Base-by-base conservation (phyloP, 2,113 vertebrate species). In the Micromys minutus region DNA sequence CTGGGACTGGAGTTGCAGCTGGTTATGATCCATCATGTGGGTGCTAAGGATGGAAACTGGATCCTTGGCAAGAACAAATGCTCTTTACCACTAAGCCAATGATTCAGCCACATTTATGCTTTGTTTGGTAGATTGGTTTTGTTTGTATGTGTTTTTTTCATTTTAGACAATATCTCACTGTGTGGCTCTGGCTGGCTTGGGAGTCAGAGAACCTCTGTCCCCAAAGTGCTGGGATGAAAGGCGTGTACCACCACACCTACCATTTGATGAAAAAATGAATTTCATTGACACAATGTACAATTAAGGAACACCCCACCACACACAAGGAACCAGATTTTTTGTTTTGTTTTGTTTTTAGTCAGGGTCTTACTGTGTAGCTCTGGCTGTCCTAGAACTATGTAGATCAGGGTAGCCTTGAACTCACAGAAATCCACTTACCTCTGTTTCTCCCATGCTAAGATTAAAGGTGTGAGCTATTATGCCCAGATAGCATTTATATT, bases 241-340 rank as follows among this genome's bases (percentile, higher is more conserved):
- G 9, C 39, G 2, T 26, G 11, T 3, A 22, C 39, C 22, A 12
- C 72, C 26, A 50, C 7, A 50, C 74, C 26, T 24, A 31, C 45
- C 42, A 74, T 55, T 15, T 50, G 19, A 52, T 86, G 42, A 93
- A 83, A 13, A 65, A 76, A 83, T 42, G 57, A 88, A 24, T 10
- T 91, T 86, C 63, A 47, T 8, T 55, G 90, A n/a, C 67, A 11
- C 76, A 95, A 90, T 55, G 12, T 50, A 94, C 94, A 96, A 90
- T 88, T 89, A 24, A 89, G 71, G 55, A 79, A 72, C 71, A 39
- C 17, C n/a, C 21, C 22, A 45, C 19, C 36, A 71, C 36, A 71
- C 69, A 71, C 69, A 67, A 16, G 1, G 24, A 24, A 34, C 31
- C 21, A 16, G 10, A 42, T 74, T 74, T 74, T 47, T 47, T 4